phyloP scores from a whole-genome alignment of 2,888 invertebrate species.

The Epinotia brunnichana region DNA sequence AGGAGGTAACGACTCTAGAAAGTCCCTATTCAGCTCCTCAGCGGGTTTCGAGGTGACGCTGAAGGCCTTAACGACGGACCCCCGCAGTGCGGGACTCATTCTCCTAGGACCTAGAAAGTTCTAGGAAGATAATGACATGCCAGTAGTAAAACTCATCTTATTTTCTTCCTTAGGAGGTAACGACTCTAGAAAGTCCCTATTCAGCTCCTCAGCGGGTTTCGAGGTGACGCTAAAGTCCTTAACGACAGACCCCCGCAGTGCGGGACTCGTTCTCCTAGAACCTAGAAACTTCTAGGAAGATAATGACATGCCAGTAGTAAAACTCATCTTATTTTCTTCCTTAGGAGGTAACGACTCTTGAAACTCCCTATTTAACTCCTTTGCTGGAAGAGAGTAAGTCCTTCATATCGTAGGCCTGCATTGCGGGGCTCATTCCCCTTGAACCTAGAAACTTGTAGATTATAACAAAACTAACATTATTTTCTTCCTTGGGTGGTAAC shows the following conservation, averaged over 20 bases:
- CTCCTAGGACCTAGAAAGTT: too few relatives aligned
- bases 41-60: constrained; percentile 51
- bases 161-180: too few relatives aligned
- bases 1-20: too few relatives aligned
- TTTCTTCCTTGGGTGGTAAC: neutral
- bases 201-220: constrained; percentile 65
- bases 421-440: too few relatives aligned
- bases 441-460: too few relatives aligned
- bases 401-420: too few relatives aligned
- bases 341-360: neutral
- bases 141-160: neutral
- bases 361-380: constrained; percentile 8
- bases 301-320: accelerated
- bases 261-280: too few relatives aligned
- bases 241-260: too few relatives aligned
- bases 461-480: neutral
- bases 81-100: too few relatives aligned
- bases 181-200: constrained; percentile 74
- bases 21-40: constrained; percentile 73
- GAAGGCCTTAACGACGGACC: too few relatives aligned
- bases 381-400: too few relatives aligned
- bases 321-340: constrained; percentile 2
- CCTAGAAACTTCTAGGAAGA: constrained; percentile 49
- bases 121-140: constrained; percentile 49
- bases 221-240: too few relatives aligned